These are phyloP conservation scores for Lophochroa leadbeateri DNA, from an alignment of 2,113 vertebrate genomes.

Conservation along the genomic window DNA sequence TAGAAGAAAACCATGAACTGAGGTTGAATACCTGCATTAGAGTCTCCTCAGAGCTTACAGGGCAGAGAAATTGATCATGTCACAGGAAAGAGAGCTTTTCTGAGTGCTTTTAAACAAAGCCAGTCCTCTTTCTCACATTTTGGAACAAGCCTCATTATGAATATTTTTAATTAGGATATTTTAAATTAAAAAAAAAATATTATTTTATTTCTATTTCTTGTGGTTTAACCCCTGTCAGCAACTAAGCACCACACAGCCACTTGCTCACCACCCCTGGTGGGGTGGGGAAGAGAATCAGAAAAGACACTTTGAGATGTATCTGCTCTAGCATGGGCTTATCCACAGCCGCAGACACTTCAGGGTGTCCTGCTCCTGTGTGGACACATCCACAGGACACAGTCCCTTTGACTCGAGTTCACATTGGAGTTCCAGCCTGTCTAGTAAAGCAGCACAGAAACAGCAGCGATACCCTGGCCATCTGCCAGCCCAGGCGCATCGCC, in stretches of 20 bases:
- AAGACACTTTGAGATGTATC: not conserved
- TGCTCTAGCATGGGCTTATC: not conserved
- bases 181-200: not conserved
- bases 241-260: rapidly evolving
- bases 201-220: not conserved
- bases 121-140: not conserved
- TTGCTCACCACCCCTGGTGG: not conserved
- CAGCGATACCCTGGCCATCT: not conserved
- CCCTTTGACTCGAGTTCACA: not conserved
- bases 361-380: not conserved
- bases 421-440: not conserved
- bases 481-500: not conserved
- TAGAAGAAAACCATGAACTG: not conserved
- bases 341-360: not conserved
- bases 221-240: not conserved
- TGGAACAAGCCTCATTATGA: not conserved
- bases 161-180: not conserved
- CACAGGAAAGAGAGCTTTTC: not conserved
- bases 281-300: not conserved
- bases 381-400: not conserved
- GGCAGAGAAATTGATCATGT: not conserved
- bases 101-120: not conserved
- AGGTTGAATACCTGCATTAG: not conserved
- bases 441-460: not conserved
- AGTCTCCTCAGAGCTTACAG: not conserved